These are phyloP conservation scores for Drosophila mulleri DNA, from an alignment of 2,888 invertebrate species.

Conservation along the genomic window DNA sequence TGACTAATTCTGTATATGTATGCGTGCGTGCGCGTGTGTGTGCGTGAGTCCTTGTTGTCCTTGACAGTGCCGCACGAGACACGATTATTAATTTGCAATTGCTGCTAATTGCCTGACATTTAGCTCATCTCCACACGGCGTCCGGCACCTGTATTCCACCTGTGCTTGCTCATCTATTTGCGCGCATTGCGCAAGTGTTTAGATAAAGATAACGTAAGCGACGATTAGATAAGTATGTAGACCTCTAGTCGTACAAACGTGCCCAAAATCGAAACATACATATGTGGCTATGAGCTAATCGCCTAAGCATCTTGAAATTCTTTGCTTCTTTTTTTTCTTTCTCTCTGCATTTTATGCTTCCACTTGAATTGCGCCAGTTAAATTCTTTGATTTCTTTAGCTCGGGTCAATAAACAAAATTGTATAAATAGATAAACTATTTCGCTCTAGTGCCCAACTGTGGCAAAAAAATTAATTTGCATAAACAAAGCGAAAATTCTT, in stretches of 20 bases:
- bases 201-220: constrained; percentile 58
- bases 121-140: constrained; percentile 6
- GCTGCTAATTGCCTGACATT: constrained; percentile 72
- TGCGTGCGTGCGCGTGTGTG: neutral
- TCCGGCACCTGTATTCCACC: constrained; percentile 19
- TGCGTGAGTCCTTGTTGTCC: constrained; percentile 59
- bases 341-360: constrained; percentile 42
- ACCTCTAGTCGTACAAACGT: constrained; percentile 3
- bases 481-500: constrained; percentile 12
- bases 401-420: constrained; percentile 10
- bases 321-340: constrained; percentile 10
- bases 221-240: constrained; percentile 70
- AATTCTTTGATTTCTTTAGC: constrained; percentile 26
- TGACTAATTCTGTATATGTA: constrained; percentile 11
- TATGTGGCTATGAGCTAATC: constrained; percentile 50
- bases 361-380: constrained; percentile 48
- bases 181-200: constrained; percentile 61
- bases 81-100: constrained; percentile 80
- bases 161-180: constrained; percentile 32
- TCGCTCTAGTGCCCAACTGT: constrained; percentile 5
- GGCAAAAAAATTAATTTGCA: constrained; percentile 8
- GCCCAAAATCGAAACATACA: constrained; percentile 8
- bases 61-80: constrained; percentile 63
- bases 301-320: constrained; percentile 29
- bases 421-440: constrained; percentile 25